phyloP scores from a whole-genome alignment of 2,113 vertebrate species.

The Neolamprologus kungweensis region DNA sequence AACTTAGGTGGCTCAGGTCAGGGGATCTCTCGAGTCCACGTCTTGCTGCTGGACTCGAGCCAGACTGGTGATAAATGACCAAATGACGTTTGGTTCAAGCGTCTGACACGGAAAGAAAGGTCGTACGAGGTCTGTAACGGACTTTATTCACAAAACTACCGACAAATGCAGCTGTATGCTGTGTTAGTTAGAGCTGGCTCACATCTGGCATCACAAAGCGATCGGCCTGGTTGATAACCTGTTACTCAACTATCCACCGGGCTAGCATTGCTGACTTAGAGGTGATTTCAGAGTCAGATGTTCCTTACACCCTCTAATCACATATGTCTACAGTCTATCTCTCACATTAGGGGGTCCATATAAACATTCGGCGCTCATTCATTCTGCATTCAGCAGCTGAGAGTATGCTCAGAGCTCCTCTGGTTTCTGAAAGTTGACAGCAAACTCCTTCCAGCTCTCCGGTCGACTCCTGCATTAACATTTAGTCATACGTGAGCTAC shows the following conservation, averaged over 20 bases:
- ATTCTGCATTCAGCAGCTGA: not conserved
- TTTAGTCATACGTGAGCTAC: not conserved
- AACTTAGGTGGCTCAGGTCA: not conserved
- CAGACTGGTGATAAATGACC: not conserved
- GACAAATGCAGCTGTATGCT: not conserved
- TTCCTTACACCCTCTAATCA: not conserved
- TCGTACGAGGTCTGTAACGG: not conserved
- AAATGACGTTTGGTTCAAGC: not conserved
- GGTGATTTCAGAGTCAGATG: not conserved
- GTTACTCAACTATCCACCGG: not conserved
- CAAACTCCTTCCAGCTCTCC: not conserved
- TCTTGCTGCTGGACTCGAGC: not conserved
- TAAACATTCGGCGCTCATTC: not conserved
- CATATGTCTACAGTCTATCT: not conserved
- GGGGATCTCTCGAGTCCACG: not conserved
- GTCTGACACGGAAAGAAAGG: not conserved
- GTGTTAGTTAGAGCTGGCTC: not conserved
- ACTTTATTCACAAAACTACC: not conserved
- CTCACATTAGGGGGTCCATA: not conserved
- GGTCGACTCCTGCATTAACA: not conserved
- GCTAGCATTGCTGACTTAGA: not conserved
- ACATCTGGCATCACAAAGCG: not conserved
- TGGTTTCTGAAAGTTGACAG: too few relatives aligned
- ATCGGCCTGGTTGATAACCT: not conserved
- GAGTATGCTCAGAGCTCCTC: not conserved